These are phyloP conservation scores for Cuculus canorus DNA, from an alignment of 2,797 vertebrate genomes.

Conservation along the genomic window DNA sequence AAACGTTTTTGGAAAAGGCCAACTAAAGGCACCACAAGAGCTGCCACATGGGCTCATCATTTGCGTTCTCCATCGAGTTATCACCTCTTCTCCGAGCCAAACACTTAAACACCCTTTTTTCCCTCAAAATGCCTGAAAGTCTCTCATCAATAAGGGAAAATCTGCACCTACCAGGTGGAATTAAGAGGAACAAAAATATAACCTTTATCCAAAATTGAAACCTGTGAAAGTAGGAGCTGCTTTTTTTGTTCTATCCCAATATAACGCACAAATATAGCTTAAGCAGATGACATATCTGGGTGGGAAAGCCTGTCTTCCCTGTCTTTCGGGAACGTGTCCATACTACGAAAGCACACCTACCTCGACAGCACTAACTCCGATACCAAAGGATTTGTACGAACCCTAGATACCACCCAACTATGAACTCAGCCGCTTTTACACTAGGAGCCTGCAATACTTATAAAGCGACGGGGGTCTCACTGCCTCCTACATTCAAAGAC, in stretches of 20 bases:
- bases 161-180: neutral
- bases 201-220: neutral
- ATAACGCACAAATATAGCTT: fast-evolving
- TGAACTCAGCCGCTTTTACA: neutral
- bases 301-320: neutral
- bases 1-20: neutral
- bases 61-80: neutral
- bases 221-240: neutral
- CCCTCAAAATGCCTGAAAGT: neutral
- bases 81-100: neutral
- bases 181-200: neutral
- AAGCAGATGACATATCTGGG: neutral
- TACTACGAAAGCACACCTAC: neutral
- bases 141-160: neutral
- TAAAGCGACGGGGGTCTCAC: fast-evolving
- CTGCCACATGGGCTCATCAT: neutral
- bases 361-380: neutral
- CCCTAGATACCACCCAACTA: neutral
- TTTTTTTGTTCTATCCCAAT: neutral
- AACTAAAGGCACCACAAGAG: neutral
- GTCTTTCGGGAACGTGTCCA: neutral
- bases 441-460: neutral
- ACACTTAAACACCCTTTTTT: neutral
- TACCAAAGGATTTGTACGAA: neutral
- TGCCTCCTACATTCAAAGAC: neutral